These are phyloP conservation scores for Phaetusa simplex DNA, from an alignment of 2,113 vertebrate species.

Conservation along the genomic window DNA sequence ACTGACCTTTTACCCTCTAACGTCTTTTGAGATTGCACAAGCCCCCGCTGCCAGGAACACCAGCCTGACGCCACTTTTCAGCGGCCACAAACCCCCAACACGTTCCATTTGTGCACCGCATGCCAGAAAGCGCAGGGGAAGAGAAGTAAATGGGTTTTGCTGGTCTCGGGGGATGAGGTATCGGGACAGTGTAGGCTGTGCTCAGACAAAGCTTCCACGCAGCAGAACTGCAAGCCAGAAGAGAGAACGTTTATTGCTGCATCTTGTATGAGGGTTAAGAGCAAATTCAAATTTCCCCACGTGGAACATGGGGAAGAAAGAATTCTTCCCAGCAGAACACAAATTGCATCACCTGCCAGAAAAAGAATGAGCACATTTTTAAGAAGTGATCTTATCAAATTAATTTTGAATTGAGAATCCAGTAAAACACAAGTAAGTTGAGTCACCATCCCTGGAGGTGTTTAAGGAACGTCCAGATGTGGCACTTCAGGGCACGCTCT, in stretches of 20 bases:
- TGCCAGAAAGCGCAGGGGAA: not conserved
- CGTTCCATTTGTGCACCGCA: accelerated
- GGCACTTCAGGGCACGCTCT: too few species aligned
- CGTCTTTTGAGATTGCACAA: not conserved
- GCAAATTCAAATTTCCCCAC: not conserved
- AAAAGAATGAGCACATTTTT: not conserved
- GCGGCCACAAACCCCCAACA: not conserved
- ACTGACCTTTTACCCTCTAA: not conserved
- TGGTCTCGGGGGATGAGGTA: not conserved
- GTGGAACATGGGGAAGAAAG: accelerated
- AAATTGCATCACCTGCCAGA: not conserved
- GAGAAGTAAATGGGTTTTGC: not conserved
- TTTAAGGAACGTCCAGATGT: too few species aligned
- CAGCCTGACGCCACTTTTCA: not conserved
- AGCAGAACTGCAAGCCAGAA: not conserved
- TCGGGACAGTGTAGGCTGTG: accelerated
- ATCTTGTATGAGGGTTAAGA: not conserved
- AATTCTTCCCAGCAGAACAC: not conserved
- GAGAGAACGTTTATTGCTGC: not conserved
- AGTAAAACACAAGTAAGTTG: not conserved
- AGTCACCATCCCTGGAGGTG: too few species aligned
- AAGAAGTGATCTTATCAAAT: not conserved
- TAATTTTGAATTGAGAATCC: not conserved
- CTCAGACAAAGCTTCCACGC: not conserved
- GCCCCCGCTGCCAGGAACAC: not conserved